These are phyloP conservation scores for Nomada fucata DNA, from an alignment of 2,888 invertebrate genomes.

Conservation along the genomic window DNA sequence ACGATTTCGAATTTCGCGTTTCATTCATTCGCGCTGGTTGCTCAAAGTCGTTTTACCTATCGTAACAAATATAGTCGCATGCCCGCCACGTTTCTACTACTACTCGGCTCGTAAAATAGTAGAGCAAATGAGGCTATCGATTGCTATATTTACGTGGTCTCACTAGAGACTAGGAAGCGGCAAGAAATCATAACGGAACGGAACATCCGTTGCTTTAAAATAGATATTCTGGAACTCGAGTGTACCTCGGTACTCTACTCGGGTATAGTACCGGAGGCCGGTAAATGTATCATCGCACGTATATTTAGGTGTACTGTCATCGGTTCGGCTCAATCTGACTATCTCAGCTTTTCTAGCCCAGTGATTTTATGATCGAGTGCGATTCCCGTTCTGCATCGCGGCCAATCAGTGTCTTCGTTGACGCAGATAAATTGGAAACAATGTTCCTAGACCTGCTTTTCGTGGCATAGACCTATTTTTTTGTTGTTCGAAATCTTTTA, in stretches of 20 bases:
- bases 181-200: slow-evolving; percentile 68
- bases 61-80: too few species aligned
- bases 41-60: background rate
- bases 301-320: slow-evolving; percentile 76
- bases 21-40: background rate
- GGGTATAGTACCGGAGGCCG: slow-evolving; percentile 54
- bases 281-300: slow-evolving; percentile 59
- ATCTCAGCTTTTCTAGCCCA: slow-evolving; percentile 33
- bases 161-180: slow-evolving; percentile 54
- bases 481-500: background rate
- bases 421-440: background rate
- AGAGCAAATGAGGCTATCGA: background rate
- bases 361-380: slow-evolving; percentile 53
- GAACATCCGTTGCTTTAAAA: slow-evolving; percentile 74
- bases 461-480: background rate
- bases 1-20: background rate
- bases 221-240: slow-evolving; percentile 71
- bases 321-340: slow-evolving; percentile 62
- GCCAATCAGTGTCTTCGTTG: background rate
- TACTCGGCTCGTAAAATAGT: background rate
- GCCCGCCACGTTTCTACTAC: background rate
- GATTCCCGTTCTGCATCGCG: background rate
- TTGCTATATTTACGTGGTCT: background rate
- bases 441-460: background rate
- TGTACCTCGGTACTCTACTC: slow-evolving; percentile 50